Evolutionary conservation across 1,140 invertebrate genomes (phyloP).

Genomic region (Diorhabda carinulata): DNA sequence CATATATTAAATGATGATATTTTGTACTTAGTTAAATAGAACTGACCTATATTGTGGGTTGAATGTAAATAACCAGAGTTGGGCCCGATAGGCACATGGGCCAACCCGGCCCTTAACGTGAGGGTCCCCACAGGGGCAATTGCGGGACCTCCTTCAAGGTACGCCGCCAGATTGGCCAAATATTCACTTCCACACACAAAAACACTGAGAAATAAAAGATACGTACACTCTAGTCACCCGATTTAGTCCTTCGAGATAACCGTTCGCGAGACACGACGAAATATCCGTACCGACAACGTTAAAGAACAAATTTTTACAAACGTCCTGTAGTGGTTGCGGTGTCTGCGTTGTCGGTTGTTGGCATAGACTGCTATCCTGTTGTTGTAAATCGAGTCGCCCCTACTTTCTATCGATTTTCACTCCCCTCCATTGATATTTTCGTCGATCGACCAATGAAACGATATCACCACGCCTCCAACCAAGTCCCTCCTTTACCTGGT

Average conservation of each 20-base stretch:
- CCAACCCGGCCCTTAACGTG: conserved; percentile 46
- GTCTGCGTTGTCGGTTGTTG: conserved; percentile 26
- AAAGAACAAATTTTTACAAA: background rate
- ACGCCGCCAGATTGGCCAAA: conserved; percentile 45
- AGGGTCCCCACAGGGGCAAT: conserved; percentile 47
- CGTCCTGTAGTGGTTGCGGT: background rate
- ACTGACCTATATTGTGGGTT: conserved; percentile 47
- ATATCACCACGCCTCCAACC: conserved; percentile 26
- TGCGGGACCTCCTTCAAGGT: conserved; percentile 45
- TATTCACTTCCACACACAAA: conserved; percentile 36
- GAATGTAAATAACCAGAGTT: conserved; percentile 46
- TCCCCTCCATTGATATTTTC: conserved; percentile 12
- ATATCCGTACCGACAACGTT: conserved; percentile 8
- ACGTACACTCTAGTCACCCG: conserved; percentile 11
- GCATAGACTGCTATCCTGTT: conserved; percentile 25
- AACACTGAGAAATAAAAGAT: conserved; percentile 23
- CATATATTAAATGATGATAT: background rate
- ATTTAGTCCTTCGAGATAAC: background rate
- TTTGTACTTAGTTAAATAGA: background rate
- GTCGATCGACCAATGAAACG: conserved; percentile 25
- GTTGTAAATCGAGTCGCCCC: conserved; percentile 29
- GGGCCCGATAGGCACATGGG: conserved; percentile 48
- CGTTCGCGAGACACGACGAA: background rate
- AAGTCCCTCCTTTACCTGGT: conserved; percentile 38
- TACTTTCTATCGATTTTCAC: conserved; percentile 35